Conservation (phyloP, 2,888 invertebrate genomes). For the Caenorhabditis zanzibari region DNA sequence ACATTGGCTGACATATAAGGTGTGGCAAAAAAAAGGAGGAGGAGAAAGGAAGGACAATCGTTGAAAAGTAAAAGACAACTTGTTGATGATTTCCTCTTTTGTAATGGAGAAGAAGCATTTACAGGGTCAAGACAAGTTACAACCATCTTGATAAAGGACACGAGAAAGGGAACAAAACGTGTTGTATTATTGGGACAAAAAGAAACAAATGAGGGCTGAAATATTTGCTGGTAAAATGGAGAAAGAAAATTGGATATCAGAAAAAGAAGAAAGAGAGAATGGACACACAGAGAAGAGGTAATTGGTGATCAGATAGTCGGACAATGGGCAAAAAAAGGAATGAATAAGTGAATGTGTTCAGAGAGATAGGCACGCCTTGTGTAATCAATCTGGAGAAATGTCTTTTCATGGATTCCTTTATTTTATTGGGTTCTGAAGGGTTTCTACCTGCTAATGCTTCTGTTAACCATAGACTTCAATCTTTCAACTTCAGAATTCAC, state of each 20-base stretch:
- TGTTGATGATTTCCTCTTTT: slow-evolving; percentile 53
- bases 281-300: slow-evolving; percentile 38
- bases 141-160: slow-evolving; percentile 49
- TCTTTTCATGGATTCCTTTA: not conserved
- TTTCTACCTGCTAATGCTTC: too few relatives aligned
- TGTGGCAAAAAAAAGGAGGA: slow-evolving; percentile 24
- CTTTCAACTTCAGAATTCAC: too few relatives aligned
- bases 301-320: slow-evolving; percentile 59
- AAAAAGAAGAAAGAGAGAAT: not conserved
- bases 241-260: slow-evolving; percentile 49
- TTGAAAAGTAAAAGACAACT: slow-evolving; percentile 36
- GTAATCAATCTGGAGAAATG: slow-evolving; percentile 49
- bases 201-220: slow-evolving; percentile 34
- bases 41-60: not conserved
- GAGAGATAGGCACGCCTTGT: slow-evolving; percentile 33
- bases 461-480: too few relatives aligned
- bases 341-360: slow-evolving; percentile 36
- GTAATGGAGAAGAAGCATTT: slow-evolving; percentile 20
- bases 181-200: slow-evolving; percentile 34
- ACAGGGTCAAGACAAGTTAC: slow-evolving; percentile 65
- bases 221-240: slow-evolving; percentile 38
- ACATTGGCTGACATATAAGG: slow-evolving; percentile 29
- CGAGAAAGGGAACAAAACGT: slow-evolving; percentile 48
- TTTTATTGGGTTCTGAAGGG: too few relatives aligned
- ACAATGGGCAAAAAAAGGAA: slow-evolving; percentile 41